Evolutionary conservation across 2,113 vertebrate species (phyloP), one percentile per base, ranked within the genome.

Genomic region (Mus pahari): DNA sequence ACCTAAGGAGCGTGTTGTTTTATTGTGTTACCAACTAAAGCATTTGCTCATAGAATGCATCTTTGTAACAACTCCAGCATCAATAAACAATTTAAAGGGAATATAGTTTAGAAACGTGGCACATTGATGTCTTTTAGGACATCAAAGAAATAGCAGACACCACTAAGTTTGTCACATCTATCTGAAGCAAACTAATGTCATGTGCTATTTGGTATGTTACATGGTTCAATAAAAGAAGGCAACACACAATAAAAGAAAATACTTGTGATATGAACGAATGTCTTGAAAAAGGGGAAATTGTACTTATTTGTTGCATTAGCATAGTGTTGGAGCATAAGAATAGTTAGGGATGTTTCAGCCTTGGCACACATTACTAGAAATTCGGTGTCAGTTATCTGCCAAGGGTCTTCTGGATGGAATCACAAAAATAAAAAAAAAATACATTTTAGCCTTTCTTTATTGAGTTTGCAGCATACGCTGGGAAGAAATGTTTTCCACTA

Each of bases 71-170:
- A 77, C 90, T 50, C 86, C 62, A 97, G 36, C 48, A 10, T 3
- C 53, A 94, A 62, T 42, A 91, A 90, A 86, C 28, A 58, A 86
- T 74, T 62, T 28, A 48, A 92, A 94, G 89, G 10, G 62, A 94
- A 95, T 88, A 58, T 7, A 73, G 55, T 91, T 91, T 90, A 48
- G 81, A 95, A 90, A 84, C 64, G 66, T 84, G 58, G 64, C n/a
- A 26, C 53, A 86, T 45, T 84, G 42, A 77, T 55, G 20, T 39
- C 24, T 94, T 94, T 31, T 71, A 42, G 39, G 33, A 68, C 42
- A 88, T n/a, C 3, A 42, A 19, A 5, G 36, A 84, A 84, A 89
- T 77, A 50, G 93, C 74, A 14, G 77, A 90, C 96, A 33, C 62
- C 90, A n/a, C 39, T 77, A 31, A 95, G 4, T 78, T 16, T 6